Percentiles rank a stretch among this genome's conserved stretches.
Evolutionary conservation across 37 sponge, comb jelly and placozoan genomes (phyloP).

Genomic region (Hormiphora californensis): DNA sequence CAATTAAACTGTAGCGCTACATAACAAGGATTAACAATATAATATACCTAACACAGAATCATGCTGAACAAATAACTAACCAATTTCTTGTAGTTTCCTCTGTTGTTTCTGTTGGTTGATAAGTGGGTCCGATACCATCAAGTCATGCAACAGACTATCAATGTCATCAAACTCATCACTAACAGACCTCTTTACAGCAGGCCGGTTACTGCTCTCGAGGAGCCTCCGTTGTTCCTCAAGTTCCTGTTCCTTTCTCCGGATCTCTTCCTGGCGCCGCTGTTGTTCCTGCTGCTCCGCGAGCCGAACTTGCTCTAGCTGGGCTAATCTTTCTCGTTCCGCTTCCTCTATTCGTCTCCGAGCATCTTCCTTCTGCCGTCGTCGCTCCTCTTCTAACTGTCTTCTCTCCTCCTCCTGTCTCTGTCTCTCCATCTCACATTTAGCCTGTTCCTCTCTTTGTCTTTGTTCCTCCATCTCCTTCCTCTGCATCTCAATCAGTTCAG

Average conservation of each 20-base stretch:
- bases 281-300: slow-evolving; percentile 19
- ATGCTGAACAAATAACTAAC: background rate
- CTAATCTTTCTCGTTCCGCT: background rate
- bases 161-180: slow-evolving; percentile 18
- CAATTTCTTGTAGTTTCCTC: background rate
- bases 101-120: slow-evolving; percentile 41
- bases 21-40: too few relatives aligned
- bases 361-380: background rate
- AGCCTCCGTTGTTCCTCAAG: too few relatives aligned
- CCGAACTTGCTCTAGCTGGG: background rate
- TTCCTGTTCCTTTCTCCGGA: too few relatives aligned
- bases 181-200: background rate
- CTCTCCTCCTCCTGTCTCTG: background rate
- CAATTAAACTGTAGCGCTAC: too few relatives aligned
- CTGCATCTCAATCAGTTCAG: slow-evolving; percentile 4
- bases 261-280: too few relatives aligned
- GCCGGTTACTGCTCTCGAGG: too few relatives aligned
- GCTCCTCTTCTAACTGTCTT: background rate
- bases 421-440: background rate
- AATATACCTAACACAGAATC: too few relatives aligned
- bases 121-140: slow-evolving; percentile 28
- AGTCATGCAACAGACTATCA: slow-evolving; percentile 22
- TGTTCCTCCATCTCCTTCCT: background rate
- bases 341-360: background rate
- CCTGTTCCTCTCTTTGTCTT: background rate